Conservation (phyloP, 2,888 invertebrate species). For the Norana najaformis region DNA sequence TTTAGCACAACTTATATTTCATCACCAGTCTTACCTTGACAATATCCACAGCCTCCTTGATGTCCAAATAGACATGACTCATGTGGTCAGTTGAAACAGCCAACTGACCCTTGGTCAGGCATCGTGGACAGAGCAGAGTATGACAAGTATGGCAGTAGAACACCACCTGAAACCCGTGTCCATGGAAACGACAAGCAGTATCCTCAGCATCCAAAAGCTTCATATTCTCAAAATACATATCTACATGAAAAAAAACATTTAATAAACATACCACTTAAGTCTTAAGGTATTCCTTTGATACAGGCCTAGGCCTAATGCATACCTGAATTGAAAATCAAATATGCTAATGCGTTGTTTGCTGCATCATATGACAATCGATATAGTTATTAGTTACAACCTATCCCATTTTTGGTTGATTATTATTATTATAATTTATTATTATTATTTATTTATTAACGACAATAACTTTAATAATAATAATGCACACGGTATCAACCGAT, state of each 20-base stretch:
- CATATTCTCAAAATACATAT: background rate
- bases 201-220: slow-evolving; percentile 25
- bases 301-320: too few species aligned
- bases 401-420: too few species aligned
- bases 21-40: slow-evolving; percentile 4
- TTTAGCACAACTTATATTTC: too few species aligned
- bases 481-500: too few species aligned
- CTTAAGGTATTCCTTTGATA: too few species aligned
- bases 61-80: slow-evolving; percentile 10
- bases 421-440: too few species aligned
- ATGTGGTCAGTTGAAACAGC: background rate
- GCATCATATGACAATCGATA: too few species aligned
- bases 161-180: slow-evolving; percentile 19
- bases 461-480: too few species aligned
- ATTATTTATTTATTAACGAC: too few species aligned
- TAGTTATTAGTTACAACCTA: too few species aligned
- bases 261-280: background rate
- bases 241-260: background rate
- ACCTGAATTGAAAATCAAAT: too few species aligned
- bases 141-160: slow-evolving; percentile 23
- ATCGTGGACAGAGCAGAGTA: background rate
- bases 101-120: slow-evolving; percentile 20
- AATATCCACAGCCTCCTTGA: slow-evolving; percentile 16
- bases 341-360: too few species aligned
- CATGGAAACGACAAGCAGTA: slow-evolving; percentile 23